phyloP scores from a whole-genome alignment of 2,888 invertebrate genomes.

The Acrobasis consociella region DNA sequence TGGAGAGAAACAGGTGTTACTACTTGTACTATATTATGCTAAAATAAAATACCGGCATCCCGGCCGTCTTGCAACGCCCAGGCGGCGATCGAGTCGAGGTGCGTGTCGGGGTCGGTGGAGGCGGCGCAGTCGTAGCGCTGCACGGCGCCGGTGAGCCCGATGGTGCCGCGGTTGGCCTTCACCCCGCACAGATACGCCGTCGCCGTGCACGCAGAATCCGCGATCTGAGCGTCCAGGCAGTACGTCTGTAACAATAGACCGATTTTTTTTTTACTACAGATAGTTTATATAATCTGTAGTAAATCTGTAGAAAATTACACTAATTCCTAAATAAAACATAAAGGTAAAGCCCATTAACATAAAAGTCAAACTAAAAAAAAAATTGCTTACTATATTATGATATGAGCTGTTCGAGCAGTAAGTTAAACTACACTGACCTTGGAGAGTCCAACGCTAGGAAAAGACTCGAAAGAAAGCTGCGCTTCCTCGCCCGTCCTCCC shows the following conservation, averaged over 20 bases:
- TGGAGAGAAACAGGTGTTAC: no score
- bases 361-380: no score
- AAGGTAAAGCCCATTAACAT: no score
- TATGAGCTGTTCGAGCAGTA: no score
- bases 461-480: slow-evolving; percentile 83
- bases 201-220: slow-evolving; percentile 87
- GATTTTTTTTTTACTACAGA: no score
- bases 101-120: slow-evolving; percentile 73
- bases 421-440: slow-evolving; percentile 69
- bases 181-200: slow-evolving; percentile 86
- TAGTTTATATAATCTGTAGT: no score
- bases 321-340: no score
- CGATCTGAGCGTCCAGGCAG: slow-evolving; percentile 83
- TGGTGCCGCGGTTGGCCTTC: slow-evolving; percentile 84
- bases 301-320: no score
- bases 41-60: slow-evolving; percentile 52
- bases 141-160: slow-evolving; percentile 86
- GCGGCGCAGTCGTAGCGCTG: slow-evolving; percentile 81
- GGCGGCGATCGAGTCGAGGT: slow-evolving; percentile 84
- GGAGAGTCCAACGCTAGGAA: slow-evolving; percentile 83
- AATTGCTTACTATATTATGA: no score
- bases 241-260: slow-evolving; percentile 63
- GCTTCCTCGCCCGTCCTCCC: slow-evolving; percentile 81
- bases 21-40: background rate
- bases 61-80: slow-evolving; percentile 82